Conservation (phyloP, 1,140 invertebrate genomes). For the Gonioctena quinquepunctata region DNA sequence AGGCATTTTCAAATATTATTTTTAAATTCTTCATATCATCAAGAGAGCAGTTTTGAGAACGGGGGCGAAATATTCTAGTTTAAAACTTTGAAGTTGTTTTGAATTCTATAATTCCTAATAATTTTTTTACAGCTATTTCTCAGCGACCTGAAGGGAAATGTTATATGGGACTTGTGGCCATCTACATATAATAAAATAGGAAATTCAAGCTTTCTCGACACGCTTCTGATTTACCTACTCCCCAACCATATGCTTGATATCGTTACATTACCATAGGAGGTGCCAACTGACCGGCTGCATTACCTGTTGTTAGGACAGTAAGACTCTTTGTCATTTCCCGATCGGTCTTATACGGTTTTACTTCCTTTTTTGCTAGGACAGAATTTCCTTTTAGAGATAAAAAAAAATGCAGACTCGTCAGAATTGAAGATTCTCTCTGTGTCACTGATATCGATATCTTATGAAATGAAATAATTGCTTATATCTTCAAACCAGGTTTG, state of each 20-base stretch:
- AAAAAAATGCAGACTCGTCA: constrained; percentile 11
- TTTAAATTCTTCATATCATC: neutral
- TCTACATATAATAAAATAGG: constrained; percentile 54
- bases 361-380: neutral
- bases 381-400: neutral
- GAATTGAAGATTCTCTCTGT: constrained; percentile 9
- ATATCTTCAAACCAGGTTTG: neutral
- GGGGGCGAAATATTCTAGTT: neutral
- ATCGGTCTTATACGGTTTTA: neutral
- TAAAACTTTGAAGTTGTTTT: neutral
- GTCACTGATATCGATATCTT: neutral
- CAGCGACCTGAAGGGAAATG: constrained; percentile 22
- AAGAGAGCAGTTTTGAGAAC: neutral
- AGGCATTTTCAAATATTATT: neutral
- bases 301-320: constrained; percentile 15
- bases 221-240: constrained; percentile 47
- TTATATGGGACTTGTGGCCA: constrained; percentile 54
- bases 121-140: neutral
- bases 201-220: constrained; percentile 41
- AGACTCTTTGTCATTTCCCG: neutral
- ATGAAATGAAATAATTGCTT: neutral
- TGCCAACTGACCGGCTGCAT: constrained; percentile 15
- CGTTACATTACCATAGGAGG: constrained; percentile 12
- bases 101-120: neutral
- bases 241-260: constrained; percentile 40